Percentiles rank a stretch among this genome's conserved stretches.
Conservation (phyloP, 2,797 vertebrate species). For the Hydrophis major region DNA sequence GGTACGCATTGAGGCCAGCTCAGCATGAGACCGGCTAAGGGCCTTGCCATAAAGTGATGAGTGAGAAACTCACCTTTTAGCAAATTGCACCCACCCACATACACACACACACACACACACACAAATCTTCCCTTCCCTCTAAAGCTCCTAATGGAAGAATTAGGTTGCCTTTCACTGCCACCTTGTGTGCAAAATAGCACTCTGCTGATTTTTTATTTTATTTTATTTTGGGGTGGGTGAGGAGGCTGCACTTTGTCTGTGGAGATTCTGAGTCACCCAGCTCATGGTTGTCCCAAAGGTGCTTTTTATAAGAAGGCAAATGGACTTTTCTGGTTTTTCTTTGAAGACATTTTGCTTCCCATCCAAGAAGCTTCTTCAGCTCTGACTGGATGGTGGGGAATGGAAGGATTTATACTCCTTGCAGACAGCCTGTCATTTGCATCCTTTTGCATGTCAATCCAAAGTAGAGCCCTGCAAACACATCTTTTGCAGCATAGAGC, state of each 20-base stretch:
- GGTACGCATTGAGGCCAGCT: not conserved
- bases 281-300: not conserved
- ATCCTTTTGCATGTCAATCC: not conserved
- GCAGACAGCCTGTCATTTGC: too few relatives aligned
- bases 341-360: too few relatives aligned
- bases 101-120: too few relatives aligned
- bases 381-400: too few relatives aligned
- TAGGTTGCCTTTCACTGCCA: not conserved
- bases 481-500: not conserved
- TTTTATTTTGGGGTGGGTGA: too few relatives aligned
- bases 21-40: not conserved
- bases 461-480: not conserved
- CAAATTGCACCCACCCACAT: not conserved
- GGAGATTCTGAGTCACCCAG: not conserved
- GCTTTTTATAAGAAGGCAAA: too few relatives aligned
- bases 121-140: not conserved
- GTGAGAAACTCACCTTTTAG: not conserved
- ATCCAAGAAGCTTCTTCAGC: too few relatives aligned
- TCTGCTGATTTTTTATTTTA: too few relatives aligned
- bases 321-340: too few relatives aligned
- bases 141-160: not conserved
- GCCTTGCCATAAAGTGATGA: not conserved
- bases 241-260: not conserved
- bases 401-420: too few relatives aligned
- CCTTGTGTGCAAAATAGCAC: not conserved